phyloP scores from a whole-genome alignment of 2,113 vertebrate genomes.

The Nymphicus hollandicus region DNA sequence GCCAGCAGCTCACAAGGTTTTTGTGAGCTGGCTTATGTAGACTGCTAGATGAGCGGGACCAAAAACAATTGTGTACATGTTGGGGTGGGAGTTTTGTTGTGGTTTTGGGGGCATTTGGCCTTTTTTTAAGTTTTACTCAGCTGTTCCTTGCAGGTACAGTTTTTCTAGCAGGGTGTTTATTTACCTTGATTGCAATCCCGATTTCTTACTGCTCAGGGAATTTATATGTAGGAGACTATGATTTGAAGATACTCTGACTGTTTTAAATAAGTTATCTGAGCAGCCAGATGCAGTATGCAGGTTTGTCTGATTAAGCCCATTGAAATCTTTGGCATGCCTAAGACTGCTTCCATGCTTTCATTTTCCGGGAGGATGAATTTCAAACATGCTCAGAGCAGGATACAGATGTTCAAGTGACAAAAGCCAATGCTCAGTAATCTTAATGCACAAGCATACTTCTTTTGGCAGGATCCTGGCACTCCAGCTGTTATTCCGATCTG shows the following conservation, averaged over 20 bases:
- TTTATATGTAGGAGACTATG: background rate
- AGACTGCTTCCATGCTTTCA: background rate
- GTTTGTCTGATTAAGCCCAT: background rate
- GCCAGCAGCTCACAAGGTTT: background rate
- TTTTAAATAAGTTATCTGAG: background rate
- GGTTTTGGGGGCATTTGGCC: background rate
- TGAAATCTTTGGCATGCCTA: background rate
- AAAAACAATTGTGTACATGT: background rate
- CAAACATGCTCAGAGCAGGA: background rate
- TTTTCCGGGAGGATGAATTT: constrained; percentile 12
- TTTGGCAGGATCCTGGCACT: background rate
- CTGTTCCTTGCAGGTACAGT: background rate
- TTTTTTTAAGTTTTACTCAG: background rate
- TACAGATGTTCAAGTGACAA: background rate
- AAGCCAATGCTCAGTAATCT: background rate
- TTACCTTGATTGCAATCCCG: background rate
- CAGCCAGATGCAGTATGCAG: background rate
- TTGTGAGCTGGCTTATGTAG: background rate
- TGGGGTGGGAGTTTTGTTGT: background rate
- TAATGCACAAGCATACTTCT: background rate
- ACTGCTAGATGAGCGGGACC: rapidly evolving
- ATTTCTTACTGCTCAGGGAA: background rate
- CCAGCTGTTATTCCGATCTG: background rate
- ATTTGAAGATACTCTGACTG: background rate
- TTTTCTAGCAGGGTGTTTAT: background rate